Conservation (phyloP, 2,888 invertebrate species). For the Sycophila texana region DNA sequence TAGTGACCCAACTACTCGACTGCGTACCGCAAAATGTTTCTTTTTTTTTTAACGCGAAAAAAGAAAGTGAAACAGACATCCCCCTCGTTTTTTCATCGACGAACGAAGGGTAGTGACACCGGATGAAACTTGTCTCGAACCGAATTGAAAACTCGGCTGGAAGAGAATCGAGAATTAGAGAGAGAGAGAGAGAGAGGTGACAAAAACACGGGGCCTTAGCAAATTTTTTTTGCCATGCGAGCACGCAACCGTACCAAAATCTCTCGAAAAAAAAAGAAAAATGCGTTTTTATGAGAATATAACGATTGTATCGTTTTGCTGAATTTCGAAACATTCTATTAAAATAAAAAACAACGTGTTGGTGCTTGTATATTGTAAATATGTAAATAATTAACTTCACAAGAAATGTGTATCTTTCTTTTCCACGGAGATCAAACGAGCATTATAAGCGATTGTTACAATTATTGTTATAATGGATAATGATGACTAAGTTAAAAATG, state of each 20-base stretch:
- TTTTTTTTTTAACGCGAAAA: not conserved
- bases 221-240: slow-evolving; percentile 35
- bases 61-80: too few relatives aligned
- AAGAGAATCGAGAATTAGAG: not conserved
- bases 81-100: not conserved
- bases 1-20: slow-evolving; percentile 23
- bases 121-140: not conserved
- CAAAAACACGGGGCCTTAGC: slow-evolving; percentile 44
- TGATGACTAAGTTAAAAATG: slow-evolving; percentile 20
- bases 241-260: slow-evolving; percentile 10
- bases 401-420: slow-evolving; percentile 42
- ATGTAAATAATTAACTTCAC: slow-evolving; percentile 52
- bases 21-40: too few relatives aligned
- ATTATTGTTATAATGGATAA: slow-evolving; percentile 50
- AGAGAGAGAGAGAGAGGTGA: not conserved
- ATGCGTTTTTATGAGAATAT: slow-evolving; percentile 3
- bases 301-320: slow-evolving; percentile 9
- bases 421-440: slow-evolving; percentile 30
- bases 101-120: not conserved
- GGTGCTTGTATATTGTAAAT: slow-evolving; percentile 55
- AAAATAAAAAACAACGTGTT: slow-evolving; percentile 17
- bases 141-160: slow-evolving; percentile 24
- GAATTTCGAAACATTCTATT: slow-evolving; percentile 17
- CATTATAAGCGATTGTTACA: slow-evolving; percentile 38
- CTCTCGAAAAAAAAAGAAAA: not conserved